A percentile compares a stretch with the other conserved stretches of the same genome.
phyloP scores from a whole-genome alignment of 2,888 invertebrate genomes.

The Plutella xylostella region DNA sequence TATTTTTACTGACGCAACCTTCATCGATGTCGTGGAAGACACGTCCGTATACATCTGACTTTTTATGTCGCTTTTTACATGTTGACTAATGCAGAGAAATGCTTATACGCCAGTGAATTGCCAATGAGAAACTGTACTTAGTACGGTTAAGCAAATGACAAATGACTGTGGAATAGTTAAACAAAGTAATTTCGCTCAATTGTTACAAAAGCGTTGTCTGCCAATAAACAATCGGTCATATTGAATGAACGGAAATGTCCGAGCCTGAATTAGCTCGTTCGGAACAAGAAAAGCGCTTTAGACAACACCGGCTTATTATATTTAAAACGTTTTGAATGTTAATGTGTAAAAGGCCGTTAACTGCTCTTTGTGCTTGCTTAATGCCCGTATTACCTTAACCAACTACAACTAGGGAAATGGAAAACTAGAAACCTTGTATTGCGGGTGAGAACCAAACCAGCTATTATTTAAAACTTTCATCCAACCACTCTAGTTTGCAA shows the following conservation, averaged over 20 bases:
- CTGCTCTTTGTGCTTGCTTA: background rate
- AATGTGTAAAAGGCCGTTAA: conserved; percentile 1
- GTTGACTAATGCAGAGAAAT: too few relatives aligned
- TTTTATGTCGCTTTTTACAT: too few relatives aligned
- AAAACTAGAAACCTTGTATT: too few relatives aligned
- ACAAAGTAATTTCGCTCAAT: conserved; percentile 56
- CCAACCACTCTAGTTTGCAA: too few relatives aligned
- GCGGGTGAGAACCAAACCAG: too few relatives aligned
- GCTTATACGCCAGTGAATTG: background rate
- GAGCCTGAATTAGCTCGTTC: conserved; percentile 56
- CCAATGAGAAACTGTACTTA: background rate
- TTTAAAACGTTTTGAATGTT: conserved; percentile 45
- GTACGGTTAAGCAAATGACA: conserved; percentile 4
- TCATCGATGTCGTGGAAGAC: too few relatives aligned
- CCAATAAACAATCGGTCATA: conserved; percentile 68
- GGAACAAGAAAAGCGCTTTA: conserved; percentile 67
- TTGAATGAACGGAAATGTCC: conserved; percentile 68
- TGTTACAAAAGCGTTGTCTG: conserved; percentile 51
- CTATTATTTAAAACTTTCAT: too few relatives aligned
- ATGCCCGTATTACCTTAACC: background rate
- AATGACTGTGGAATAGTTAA: conserved; percentile 31
- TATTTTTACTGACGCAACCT: too few relatives aligned
- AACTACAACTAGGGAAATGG: too few relatives aligned
- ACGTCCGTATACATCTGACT: too few relatives aligned
- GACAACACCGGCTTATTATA: conserved; percentile 56